phyloP scores from a whole-genome alignment of 2,888 invertebrate genomes.

The Pollenia labialis region DNA sequence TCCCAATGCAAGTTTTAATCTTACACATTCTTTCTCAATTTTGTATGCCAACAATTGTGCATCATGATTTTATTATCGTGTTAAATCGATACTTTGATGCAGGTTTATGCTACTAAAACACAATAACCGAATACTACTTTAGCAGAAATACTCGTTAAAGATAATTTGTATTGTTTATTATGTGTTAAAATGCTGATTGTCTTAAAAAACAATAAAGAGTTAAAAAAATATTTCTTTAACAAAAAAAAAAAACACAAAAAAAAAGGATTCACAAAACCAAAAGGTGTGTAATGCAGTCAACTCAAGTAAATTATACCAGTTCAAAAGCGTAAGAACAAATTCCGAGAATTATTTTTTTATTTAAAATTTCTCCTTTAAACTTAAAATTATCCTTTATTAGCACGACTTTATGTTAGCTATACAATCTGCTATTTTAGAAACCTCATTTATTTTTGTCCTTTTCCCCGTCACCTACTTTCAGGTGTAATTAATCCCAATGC shows the following conservation, averaged over 20 bases:
- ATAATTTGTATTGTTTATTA: constrained; percentile 70
- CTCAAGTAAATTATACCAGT: constrained; percentile 26
- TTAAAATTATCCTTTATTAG: too few species aligned
- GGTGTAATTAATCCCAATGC: too few species aligned
- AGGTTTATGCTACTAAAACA: constrained; percentile 49
- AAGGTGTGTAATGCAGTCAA: constrained; percentile 7
- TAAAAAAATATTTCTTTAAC: constrained; percentile 50
- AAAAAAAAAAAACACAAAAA: not conserved
- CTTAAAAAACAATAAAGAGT: constrained; percentile 26
- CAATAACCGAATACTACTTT: constrained; percentile 19
- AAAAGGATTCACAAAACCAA: constrained; percentile 28
- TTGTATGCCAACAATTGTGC: constrained; percentile 28
- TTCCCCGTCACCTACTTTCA: too few species aligned
- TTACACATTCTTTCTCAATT: constrained; percentile 23
- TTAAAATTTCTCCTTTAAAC: too few species aligned
- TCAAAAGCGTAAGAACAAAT: not conserved
- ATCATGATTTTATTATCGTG: constrained; percentile 32
- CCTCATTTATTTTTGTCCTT: too few species aligned
- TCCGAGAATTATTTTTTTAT: constrained; percentile 12
- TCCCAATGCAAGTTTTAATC: too few species aligned
- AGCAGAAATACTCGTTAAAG: constrained; percentile 34
- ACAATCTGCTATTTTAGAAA: too few species aligned
- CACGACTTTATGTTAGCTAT: too few species aligned
- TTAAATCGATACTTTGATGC: constrained; percentile 56
- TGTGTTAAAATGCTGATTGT: constrained; percentile 65